Conservation (phyloP, 1,140 invertebrate species). For the Lysiphlebus fabarum region DNA sequence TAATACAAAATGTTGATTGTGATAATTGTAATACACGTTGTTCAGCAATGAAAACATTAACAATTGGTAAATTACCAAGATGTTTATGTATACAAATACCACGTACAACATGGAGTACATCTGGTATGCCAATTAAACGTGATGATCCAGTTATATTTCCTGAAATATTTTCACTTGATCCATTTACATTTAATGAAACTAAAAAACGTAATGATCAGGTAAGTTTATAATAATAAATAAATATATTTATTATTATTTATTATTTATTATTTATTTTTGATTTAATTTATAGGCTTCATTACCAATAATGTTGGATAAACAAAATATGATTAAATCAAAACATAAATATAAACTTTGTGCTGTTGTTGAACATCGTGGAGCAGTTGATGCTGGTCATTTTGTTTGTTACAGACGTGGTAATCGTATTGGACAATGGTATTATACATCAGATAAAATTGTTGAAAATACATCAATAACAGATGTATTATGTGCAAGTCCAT, state of each 20-base stretch:
- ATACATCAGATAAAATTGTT: constrained; percentile 50
- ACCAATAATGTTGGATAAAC: constrained; percentile 21
- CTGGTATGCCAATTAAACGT: constrained; percentile 74
- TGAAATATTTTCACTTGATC: constrained; percentile 75
- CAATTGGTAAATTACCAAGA: constrained; percentile 81
- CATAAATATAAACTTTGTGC: constrained; percentile 71
- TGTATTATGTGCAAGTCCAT: constrained; percentile 48
- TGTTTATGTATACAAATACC: constrained; percentile 86
- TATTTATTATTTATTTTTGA: constrained; percentile 2
- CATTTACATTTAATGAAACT: constrained; percentile 68
- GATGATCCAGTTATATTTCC: constrained; percentile 84
- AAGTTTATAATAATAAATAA: constrained; percentile 8
- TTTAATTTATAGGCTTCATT: constrained; percentile 6
- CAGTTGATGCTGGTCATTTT: constrained; percentile 85
- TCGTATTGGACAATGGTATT: constrained; percentile 45
- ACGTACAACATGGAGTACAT: constrained; percentile 76
- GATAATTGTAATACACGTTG: constrained; percentile 65
- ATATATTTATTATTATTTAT: constrained; percentile 6
- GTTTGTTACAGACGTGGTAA: constrained; percentile 80
- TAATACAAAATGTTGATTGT: constrained; percentile 80
- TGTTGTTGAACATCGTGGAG: constrained; percentile 86
- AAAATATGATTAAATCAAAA: constrained; percentile 37
- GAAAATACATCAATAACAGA: constrained; percentile 44
- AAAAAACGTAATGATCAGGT: constrained; percentile 43
- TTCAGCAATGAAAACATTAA: constrained; percentile 69